Percentiles rank a stretch among this genome's conserved stretches.
Evolutionary conservation across 1,140 invertebrate genomes (phyloP).

Genomic region (Brevipalpus yothersi): DNA sequence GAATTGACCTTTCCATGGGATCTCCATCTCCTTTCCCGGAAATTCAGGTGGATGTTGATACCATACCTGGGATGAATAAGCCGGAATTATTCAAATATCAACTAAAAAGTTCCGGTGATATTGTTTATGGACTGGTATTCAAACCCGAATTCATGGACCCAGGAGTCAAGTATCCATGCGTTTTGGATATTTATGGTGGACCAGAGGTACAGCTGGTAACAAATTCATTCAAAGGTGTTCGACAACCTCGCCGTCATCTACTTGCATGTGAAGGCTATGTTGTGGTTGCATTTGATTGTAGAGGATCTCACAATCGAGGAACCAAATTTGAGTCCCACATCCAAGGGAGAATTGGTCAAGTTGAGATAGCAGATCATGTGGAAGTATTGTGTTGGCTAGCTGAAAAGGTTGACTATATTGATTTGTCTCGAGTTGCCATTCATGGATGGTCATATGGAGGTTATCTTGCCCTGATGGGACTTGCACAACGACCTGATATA

Average conservation of each 20-base stretch:
- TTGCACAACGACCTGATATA: slow-evolving; percentile 24
- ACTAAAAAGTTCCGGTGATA: slow-evolving; percentile 36
- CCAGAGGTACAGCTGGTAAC: slow-evolving; percentile 91
- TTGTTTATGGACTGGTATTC: slow-evolving; percentile 73
- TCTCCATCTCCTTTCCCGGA: background rate
- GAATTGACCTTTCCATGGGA: background rate
- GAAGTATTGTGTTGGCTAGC: slow-evolving; percentile 73
- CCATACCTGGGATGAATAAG: slow-evolving; percentile 4
- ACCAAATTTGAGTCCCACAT: slow-evolving; percentile 72
- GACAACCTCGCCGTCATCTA: slow-evolving; percentile 78
- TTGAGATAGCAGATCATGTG: slow-evolving; percentile 69
- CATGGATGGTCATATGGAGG: slow-evolving; percentile 91
- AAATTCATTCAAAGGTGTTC: slow-evolving; percentile 77
- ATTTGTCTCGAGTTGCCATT: slow-evolving; percentile 71
- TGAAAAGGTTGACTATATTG: slow-evolving; percentile 57
- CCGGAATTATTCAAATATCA: slow-evolving; percentile 47
- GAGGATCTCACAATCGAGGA: slow-evolving; percentile 78
- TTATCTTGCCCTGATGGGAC: slow-evolving; percentile 26
- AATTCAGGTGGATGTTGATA: background rate
- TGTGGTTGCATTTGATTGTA: slow-evolving; percentile 77
- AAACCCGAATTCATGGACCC: slow-evolving; percentile 50
- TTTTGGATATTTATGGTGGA: slow-evolving; percentile 89
- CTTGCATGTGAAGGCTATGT: slow-evolving; percentile 85
- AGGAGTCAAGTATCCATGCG: slow-evolving; percentile 63
- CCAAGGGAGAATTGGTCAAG: slow-evolving; percentile 64